Conservation (phyloP, 2,797 vertebrate genomes). For the Coracias cyanogaster region DNA sequence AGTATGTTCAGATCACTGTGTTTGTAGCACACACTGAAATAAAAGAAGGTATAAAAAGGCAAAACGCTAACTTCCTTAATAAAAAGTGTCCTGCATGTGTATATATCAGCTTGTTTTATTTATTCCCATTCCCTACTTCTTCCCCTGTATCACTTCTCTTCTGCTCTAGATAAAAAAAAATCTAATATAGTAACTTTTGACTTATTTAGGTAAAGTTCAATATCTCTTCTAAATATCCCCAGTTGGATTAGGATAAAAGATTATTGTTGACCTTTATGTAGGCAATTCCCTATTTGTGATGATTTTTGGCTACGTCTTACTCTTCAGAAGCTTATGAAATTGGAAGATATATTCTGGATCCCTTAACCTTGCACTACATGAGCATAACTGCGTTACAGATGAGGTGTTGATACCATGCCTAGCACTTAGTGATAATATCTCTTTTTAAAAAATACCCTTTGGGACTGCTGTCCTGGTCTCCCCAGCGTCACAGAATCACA, state of each 20-base stretch:
- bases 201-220: not conserved
- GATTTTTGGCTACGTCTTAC: not conserved
- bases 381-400: not conserved
- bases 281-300: accelerated
- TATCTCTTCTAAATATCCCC: not conserved
- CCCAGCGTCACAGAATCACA: too few relatives aligned
- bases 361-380: not conserved
- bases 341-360: not conserved
- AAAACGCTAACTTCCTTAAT: not conserved
- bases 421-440: not conserved
- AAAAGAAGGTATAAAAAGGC: not conserved
- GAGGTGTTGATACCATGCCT: not conserved
- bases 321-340: not conserved
- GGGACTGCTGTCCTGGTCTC: not conserved
- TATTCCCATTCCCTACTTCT: not conserved
- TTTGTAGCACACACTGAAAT: not conserved
- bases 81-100: not conserved
- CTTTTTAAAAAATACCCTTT: not conserved
- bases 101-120: not conserved
- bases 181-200: not conserved
- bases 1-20: not conserved
- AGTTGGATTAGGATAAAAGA: not conserved
- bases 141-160: not conserved
- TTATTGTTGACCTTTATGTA: not conserved
- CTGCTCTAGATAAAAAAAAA: not conserved